Percentiles rank a stretch among this genome's conserved stretches.
Evolutionary conservation across 2,888 invertebrate genomes (phyloP).

Genomic region (Rhagophthalmus giganteus): DNA sequence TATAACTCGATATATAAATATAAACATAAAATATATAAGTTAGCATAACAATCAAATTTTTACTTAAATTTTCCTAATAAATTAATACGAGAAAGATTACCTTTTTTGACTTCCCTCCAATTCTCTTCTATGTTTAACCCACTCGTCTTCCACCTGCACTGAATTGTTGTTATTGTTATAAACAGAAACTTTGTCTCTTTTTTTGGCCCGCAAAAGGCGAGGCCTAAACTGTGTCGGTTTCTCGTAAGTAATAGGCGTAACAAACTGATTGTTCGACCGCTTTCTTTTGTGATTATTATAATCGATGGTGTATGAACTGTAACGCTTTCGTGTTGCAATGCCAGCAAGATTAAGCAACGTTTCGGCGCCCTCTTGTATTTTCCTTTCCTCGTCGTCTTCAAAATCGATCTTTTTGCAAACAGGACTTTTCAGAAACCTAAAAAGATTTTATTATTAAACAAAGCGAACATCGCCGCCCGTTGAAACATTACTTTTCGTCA

Average conservation of each 20-base stretch:
- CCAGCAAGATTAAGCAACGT: constrained; percentile 77
- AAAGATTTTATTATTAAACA: background rate
- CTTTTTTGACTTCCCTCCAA: constrained; percentile 49
- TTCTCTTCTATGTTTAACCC: constrained; percentile 51
- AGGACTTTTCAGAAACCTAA: constrained; percentile 16
- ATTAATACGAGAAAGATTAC: constrained; percentile 44
- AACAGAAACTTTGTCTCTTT: constrained; percentile 42
- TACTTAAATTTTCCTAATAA: constrained; percentile 28
- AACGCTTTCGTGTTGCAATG: constrained; percentile 49
- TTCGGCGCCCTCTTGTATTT: constrained; percentile 78
- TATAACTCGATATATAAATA: constrained; percentile 40
- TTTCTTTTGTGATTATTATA: constrained; percentile 20
- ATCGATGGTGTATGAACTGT: constrained; percentile 34
- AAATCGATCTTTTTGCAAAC: constrained; percentile 48
- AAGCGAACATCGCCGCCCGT: too few species aligned
- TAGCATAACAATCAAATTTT: constrained; percentile 41
- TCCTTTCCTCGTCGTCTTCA: constrained; percentile 69
- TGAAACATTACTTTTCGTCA: constrained; percentile 58
- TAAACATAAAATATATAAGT: constrained; percentile 50
- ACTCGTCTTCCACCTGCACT: constrained; percentile 43
- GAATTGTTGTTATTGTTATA: constrained; percentile 38
- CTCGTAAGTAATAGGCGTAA: constrained; percentile 34
- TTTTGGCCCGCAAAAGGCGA: constrained; percentile 46
- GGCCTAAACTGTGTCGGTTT: constrained; percentile 50
- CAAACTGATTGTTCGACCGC: constrained; percentile 13